phyloP scores from a whole-genome alignment of 2,113 vertebrate genomes.

The Tylochromis polylepis region DNA sequence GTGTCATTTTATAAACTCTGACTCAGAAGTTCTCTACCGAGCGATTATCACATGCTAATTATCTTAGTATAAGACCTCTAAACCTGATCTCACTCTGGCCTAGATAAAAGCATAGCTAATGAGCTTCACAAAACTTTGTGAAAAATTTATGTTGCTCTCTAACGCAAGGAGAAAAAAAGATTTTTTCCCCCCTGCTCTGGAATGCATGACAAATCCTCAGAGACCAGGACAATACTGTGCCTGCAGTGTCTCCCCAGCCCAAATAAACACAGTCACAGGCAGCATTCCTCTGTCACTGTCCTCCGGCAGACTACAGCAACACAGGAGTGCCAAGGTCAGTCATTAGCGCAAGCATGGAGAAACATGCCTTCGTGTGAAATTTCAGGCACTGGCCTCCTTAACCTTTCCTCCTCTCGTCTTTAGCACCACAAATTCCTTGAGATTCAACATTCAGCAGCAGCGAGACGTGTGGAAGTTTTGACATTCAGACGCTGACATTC shows the following conservation, averaged over 20 bases:
- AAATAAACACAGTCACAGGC: conserved; percentile 29
- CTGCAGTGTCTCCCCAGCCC: neutral
- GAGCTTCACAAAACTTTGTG: conserved; percentile 11
- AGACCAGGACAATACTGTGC: neutral
- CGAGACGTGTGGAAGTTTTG: conserved; percentile 8
- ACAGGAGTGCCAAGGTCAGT: conserved; percentile 14
- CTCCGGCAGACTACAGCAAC: neutral
- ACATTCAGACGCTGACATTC: neutral
- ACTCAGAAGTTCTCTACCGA: neutral
- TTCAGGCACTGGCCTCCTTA: conserved; percentile 6
- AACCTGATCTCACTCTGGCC: conserved; percentile 25
- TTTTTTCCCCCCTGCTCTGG: neutral
- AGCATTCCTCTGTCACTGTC: conserved; percentile 34
- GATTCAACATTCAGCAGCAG: conserved; percentile 50
- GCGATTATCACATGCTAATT: conserved; percentile 24
- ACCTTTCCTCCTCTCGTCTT: neutral
- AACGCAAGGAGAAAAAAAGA: conserved; percentile 11
- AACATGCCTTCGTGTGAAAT: conserved; percentile 35
- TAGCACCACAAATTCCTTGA: neutral
- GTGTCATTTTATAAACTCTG: neutral
- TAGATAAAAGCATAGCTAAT: conserved; percentile 19
- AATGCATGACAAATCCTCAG: conserved; percentile 6
- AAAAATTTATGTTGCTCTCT: conserved; percentile 24
- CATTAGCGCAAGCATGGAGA: conserved; percentile 38
- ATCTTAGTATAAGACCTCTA: conserved; percentile 2